phyloP scores from a whole-genome alignment of 2,888 invertebrate species.

The Argyresthia goedartella region DNA sequence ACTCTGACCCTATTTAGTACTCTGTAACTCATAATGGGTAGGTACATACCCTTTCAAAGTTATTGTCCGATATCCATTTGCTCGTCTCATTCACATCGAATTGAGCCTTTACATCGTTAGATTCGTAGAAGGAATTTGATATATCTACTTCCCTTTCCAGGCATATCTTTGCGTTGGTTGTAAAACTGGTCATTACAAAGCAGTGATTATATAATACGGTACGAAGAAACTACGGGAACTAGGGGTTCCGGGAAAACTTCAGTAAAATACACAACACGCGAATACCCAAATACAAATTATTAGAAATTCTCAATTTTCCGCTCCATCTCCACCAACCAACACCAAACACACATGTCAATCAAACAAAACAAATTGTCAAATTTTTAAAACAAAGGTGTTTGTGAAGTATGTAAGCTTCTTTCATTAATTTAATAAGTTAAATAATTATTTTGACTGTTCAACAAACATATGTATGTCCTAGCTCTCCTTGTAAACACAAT shows the following conservation, averaged over 20 bases:
- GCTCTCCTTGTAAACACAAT: no score
- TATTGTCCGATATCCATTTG: constrained; percentile 78
- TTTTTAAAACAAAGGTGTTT: no score
- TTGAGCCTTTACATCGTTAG: constrained; percentile 41
- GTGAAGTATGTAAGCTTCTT: no score
- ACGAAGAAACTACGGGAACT: neutral
- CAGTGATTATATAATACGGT: neutral
- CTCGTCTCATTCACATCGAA: constrained; percentile 74
- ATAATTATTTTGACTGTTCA: no score
- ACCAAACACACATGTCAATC: no score
- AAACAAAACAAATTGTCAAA: no score
- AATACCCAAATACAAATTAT: no score
- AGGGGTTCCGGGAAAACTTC: neutral
- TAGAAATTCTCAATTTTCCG: no score
- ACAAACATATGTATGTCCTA: no score
- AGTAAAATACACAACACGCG: no score
- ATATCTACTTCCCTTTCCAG: constrained; percentile 58
- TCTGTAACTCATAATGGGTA: neutral
- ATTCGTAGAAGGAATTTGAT: constrained; percentile 15
- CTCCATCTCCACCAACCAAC: no score
- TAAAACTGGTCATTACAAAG: constrained; percentile 66
- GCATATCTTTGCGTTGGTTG: constrained; percentile 63
- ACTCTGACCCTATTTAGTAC: neutral
- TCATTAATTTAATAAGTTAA: no score
- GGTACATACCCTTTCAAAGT: constrained; percentile 74